Conservation (phyloP, 2,113 vertebrate genomes). For the Piprites chloris region DNA sequence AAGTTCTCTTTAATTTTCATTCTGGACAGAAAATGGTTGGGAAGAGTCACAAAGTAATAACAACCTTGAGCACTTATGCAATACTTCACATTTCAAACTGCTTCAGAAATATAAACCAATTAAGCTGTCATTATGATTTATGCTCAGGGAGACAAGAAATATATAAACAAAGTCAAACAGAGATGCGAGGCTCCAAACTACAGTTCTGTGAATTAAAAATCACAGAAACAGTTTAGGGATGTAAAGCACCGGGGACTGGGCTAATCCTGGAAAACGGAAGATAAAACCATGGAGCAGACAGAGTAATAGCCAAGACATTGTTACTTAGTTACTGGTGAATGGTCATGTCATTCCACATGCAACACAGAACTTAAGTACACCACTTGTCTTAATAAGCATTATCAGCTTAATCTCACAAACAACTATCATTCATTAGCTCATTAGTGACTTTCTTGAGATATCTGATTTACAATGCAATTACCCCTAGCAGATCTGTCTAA, state of each 20-base stretch:
- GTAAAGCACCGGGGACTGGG: background rate
- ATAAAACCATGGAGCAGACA: background rate
- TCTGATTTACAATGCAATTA: conserved; percentile 24
- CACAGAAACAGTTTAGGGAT: background rate
- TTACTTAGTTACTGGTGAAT: background rate
- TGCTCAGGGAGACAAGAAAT: conserved; percentile 40
- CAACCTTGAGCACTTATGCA: conserved; percentile 30
- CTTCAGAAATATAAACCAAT: conserved; percentile 55
- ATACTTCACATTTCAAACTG: conserved; percentile 42
- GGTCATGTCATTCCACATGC: background rate
- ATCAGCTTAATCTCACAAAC: conserved; percentile 2
- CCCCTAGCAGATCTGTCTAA: conserved; percentile 40
- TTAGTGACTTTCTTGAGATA: conserved; percentile 28
- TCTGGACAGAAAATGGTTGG: conserved; percentile 9
- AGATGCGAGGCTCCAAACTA: background rate
- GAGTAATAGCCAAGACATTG: background rate
- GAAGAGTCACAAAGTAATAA: conserved; percentile 41
- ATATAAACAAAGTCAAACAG: conserved; percentile 49
- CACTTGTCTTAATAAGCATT: background rate
- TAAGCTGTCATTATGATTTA: conserved; percentile 53
- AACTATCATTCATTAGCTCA: background rate
- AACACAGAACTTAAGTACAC: background rate
- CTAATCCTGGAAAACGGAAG: background rate
- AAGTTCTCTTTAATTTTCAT: conserved; percentile 26
- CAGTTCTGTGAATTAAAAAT: background rate